A percentile compares a stretch with the other conserved stretches of the same genome.
Conservation (phyloP, 2,797 vertebrate genomes). For the Microctenopoma lineatum region DNA sequence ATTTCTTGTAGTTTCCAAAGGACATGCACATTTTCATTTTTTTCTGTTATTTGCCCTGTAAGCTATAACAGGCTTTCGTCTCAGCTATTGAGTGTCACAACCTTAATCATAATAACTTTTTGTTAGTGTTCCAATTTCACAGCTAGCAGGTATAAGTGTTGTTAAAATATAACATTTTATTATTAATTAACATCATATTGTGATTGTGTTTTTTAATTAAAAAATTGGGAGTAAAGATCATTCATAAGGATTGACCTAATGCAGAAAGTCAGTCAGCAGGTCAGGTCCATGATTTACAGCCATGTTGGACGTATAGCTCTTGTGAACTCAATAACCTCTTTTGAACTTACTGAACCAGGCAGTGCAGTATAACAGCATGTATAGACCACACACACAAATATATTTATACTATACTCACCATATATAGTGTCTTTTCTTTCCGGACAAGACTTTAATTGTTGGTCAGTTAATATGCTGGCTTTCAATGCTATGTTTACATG, state of each 20-base stretch:
- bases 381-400: conserved; percentile 18
- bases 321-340: conserved; percentile 50
- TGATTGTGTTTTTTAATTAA: background rate
- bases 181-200: background rate
- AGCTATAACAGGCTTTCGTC: background rate
- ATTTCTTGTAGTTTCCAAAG: too few species aligned
- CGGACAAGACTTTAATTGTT: conserved; percentile 2
- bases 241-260: conserved; percentile 1
- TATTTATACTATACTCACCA: conserved; percentile 5
- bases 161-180: background rate
- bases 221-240: background rate
- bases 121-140: background rate
- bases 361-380: conserved; percentile 8
- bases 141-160: background rate
- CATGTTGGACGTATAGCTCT: background rate
- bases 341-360: conserved; percentile 12
- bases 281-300: conserved; percentile 26
- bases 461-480: conserved; percentile 1
- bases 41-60: background rate
- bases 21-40: background rate
- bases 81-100: background rate
- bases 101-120: background rate
- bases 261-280: background rate
- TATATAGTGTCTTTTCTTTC: conserved; percentile 9
- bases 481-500: conserved; percentile 55